Evolutionary conservation across 2,113 vertebrate genomes (phyloP), one percentile per base, ranked within the genome.

Genomic region (Cyanistes caeruleus): DNA sequence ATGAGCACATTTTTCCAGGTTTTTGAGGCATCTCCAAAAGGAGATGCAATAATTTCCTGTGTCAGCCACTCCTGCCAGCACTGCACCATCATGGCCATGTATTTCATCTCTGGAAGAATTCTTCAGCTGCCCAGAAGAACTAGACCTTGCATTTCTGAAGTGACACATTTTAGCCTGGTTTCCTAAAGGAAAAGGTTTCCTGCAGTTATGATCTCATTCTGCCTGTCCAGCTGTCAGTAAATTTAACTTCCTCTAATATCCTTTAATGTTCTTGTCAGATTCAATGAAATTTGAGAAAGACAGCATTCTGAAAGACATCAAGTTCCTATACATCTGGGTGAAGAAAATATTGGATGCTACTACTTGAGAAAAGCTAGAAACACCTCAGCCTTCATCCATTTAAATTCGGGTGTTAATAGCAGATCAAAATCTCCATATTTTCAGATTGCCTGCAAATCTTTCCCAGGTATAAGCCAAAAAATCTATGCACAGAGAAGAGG

Each of bases 31-130:
- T 35, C 28, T 51, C n/a, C 76, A 43, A 79, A 95, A 7, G 14
- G 3, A 49, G 3, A 35, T 2, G 2, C 5, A 79, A 18, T 7
- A 1, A 25, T 60, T 21, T 43, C 1, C 0, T 67, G 2, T 31
- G 48, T 41, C 30, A 59, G 22, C 5, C n/a, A 11, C 12, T 78
- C 16, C n/a, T 67, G 9, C 7, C 19, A 75, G 9, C 9, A 8
- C 18, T 24, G 10, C 13, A 49, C 3, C 24, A 20, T 44, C 14
- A 24, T 39, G 22, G 5, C 33, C 64, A 27, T 10, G 3, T 44
- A 15, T 19, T 80, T 68, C 2, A 76, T 52, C 33, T 64, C 41
- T 48, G 30, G 27, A 89, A 76, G 7, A 52, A 48, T 55, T 41
- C 35, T 67, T 80, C 18, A 56, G 10, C 13, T 64, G 15, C 9